phyloP scores from a whole-genome alignment of 2,888 invertebrate genomes.

The Lasioglossum villosulum region DNA sequence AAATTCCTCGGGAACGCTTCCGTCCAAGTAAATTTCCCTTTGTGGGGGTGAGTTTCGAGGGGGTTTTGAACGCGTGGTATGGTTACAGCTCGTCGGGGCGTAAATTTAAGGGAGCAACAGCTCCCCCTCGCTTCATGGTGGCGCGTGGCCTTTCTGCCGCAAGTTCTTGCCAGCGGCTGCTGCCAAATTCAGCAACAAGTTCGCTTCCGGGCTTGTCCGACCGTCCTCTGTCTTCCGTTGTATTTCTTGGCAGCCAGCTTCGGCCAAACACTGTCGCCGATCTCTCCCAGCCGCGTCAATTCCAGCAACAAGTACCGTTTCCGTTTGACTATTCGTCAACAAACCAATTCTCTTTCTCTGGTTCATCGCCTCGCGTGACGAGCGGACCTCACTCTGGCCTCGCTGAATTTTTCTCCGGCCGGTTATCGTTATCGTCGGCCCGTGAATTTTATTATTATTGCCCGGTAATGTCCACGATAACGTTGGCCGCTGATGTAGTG shows the following conservation, averaged over 20 bases:
- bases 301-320: slow-evolving; percentile 65
- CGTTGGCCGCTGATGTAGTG: neutral
- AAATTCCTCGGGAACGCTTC: neutral
- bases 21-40: slow-evolving; percentile 13
- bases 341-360: neutral
- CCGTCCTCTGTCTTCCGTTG: slow-evolving; percentile 26
- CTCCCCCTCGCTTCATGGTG: neutral
- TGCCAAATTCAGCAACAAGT: slow-evolving; percentile 70
- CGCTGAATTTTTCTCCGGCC: neutral
- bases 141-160: slow-evolving; percentile 17
- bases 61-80: neutral
- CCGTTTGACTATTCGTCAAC: slow-evolving; percentile 31
- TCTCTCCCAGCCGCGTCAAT: slow-evolving; percentile 44
- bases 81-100: slow-evolving; percentile 2
- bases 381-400: neutral
- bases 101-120: slow-evolving; percentile 42
- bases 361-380: neutral
- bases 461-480: neutral
- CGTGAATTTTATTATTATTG: neutral
- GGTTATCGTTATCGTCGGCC: neutral
- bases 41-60: neutral
- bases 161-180: slow-evolving; percentile 25
- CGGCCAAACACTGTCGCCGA: slow-evolving; percentile 60
- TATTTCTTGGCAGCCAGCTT: slow-evolving; percentile 61
- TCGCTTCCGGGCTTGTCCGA: slow-evolving; percentile 35